Percentiles rank a stretch among this genome's conserved stretches.
phyloP scores from a whole-genome alignment of 92 coral and sea anemone species.

The Muricea muricata region DNA sequence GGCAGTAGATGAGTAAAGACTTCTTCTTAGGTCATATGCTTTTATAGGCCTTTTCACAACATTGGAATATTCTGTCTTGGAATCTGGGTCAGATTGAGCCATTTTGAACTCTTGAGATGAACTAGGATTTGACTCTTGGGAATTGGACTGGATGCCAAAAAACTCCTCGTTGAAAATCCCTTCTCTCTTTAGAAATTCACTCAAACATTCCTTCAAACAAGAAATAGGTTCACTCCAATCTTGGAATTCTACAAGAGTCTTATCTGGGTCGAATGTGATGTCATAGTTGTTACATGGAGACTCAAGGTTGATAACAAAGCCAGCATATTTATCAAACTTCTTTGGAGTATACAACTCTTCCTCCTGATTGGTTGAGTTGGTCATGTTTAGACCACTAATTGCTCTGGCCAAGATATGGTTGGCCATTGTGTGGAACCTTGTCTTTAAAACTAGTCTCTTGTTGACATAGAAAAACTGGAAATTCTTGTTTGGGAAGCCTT shows the following conservation, averaged over 20 bases:
- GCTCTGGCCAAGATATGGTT: slow-evolving; percentile 61
- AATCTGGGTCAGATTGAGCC: slow-evolving; percentile 27
- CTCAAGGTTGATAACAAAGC: slow-evolving; percentile 75
- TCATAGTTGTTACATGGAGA: slow-evolving; percentile 85
- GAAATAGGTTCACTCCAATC: slow-evolving; percentile 84
- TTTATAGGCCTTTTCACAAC: slow-evolving; percentile 56
- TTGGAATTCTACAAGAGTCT: slow-evolving; percentile 93
- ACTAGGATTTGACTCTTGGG: slow-evolving; percentile 16
- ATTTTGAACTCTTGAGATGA: slow-evolving; percentile 40
- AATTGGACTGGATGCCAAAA: slow-evolving; percentile 12
- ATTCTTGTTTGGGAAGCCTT: slow-evolving; percentile 73
- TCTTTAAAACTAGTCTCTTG: slow-evolving; percentile 83
- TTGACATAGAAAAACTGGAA: slow-evolving; percentile 89
- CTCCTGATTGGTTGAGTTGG: background rate
- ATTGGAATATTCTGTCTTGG: background rate
- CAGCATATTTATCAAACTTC: slow-evolving; percentile 73
- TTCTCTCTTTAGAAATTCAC: slow-evolving; percentile 67
- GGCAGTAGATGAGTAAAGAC: slow-evolving; percentile 86
- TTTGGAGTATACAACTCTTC: slow-evolving; percentile 36
- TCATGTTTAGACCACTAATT: slow-evolving; percentile 47
- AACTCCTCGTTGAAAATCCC: slow-evolving; percentile 34
- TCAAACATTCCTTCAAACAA: slow-evolving; percentile 70
- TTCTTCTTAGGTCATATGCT: slow-evolving; percentile 70
- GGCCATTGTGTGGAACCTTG: slow-evolving; percentile 84
- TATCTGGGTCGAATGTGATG: slow-evolving; percentile 87